Base-by-base conservation (phyloP, 2,113 vertebrate genomes). In the Macaca nemestrina region DNA sequence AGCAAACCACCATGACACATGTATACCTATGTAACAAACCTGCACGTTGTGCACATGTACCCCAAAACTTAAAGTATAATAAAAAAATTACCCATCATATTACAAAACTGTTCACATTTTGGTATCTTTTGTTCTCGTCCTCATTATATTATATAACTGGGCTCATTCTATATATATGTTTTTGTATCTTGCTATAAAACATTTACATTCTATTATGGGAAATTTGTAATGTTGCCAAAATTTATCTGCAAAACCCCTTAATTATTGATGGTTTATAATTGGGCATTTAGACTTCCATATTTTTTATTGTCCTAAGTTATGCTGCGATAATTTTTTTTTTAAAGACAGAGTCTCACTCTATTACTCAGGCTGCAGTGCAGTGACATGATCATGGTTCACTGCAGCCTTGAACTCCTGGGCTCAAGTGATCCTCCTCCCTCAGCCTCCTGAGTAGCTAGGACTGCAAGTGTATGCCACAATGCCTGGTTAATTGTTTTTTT, bases 301-400 rank as follows among this genome's bases (percentile, higher is more conserved):
- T 91, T 94, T 50, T 57, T 64, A 89, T 86, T 96, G 20, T 79
- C 59, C 25, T 73, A 79, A 68, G 23, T 82, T 96, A 85, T 82
- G 38, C 70, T 80, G 11, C 73, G 3, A 59, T 57, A 90, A 93
- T 76, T 61, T 73, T 93, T 95, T 88, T 89, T 55, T 59, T 70
- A 64, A 64, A 64, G 61, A 64, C 27, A 32, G 61, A 27, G 61
- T 64, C 61, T 64, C 61, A 64, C 61, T 30, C 27, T 64, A 12
- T 64, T 27, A 64, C 61, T 14, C 61, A 64, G 61, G 61, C 61
- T 64, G 27, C 12, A 64, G 61, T 64, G 25, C 61, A 64, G 27
- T 64, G 61, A 64, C 61, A 30, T 64, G 61, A 64, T 64, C 61
- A 14, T 64, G 27, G 12, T 64, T 64, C 61, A 64, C 12, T 32